Evolutionary conservation across 2,797 vertebrate genomes (phyloP).

Genomic region (Pterois miles): DNA sequence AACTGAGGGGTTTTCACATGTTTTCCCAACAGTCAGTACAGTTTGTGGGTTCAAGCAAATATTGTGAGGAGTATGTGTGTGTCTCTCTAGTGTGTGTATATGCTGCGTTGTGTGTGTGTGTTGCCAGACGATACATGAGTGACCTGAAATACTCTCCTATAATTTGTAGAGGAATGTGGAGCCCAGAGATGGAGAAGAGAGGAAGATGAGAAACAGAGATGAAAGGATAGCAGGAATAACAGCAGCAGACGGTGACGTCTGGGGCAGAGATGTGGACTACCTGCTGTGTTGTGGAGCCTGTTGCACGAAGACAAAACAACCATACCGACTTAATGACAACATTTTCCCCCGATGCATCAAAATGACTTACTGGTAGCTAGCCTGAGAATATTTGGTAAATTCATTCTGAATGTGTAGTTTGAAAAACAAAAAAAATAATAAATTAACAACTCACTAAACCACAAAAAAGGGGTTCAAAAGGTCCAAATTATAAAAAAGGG

Average conservation of each 20-base stretch:
- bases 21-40: constrained; percentile 59
- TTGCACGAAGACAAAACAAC: constrained; percentile 9
- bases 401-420: constrained; percentile 19
- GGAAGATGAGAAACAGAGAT: constrained; percentile 39
- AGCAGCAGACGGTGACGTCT: constrained; percentile 28
- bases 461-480: constrained; percentile 28
- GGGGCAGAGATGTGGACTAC: constrained; percentile 13
- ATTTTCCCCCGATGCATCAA: background rate
- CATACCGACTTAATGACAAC: constrained; percentile 15
- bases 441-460: background rate
- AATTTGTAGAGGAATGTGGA: constrained; percentile 75
- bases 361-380: constrained; percentile 2
- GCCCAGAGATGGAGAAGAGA: constrained; percentile 39
- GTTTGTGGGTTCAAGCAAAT: constrained; percentile 65
- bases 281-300: constrained; percentile 34
- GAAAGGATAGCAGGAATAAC: constrained; percentile 42
- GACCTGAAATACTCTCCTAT: constrained; percentile 65
- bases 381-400: constrained; percentile 4
- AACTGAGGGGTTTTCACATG: constrained; percentile 65
- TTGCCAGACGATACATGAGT: constrained; percentile 47
- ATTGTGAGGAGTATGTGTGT: constrained; percentile 37
- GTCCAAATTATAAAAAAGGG: constrained; percentile 6
- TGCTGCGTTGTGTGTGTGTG: constrained; percentile 31
- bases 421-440: constrained; percentile 11
- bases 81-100: background rate